A percentile compares a stretch with the other conserved stretches of the same genome.
Conservation (phyloP, 2,888 invertebrate species). For the Steromphala cineraria region DNA sequence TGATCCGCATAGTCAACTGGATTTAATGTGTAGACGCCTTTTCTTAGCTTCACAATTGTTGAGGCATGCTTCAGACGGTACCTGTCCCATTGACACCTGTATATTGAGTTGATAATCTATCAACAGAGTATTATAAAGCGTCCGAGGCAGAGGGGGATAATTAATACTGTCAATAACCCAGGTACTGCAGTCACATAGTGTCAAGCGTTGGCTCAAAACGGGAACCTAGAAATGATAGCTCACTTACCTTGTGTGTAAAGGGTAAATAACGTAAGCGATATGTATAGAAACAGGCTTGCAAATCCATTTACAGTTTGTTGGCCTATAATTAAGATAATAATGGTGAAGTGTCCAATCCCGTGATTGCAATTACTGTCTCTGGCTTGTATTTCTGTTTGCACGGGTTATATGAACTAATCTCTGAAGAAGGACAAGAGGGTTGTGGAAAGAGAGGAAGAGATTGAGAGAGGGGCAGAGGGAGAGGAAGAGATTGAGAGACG, state of each 20-base stretch:
- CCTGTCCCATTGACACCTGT: not conserved
- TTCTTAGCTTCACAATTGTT: not conserved
- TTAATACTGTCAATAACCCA: not conserved
- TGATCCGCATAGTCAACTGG: conserved; percentile 5
- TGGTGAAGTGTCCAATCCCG: too few relatives aligned
- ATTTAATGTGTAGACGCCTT: not conserved
- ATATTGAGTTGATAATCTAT: conserved; percentile 16
- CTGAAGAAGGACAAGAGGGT: too few relatives aligned
- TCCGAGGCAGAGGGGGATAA: not conserved
- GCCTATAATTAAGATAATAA: too few relatives aligned
- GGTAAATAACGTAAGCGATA: not conserved
- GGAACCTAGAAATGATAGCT: not conserved
- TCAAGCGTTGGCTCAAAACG: not conserved
- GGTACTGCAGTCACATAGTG: not conserved
- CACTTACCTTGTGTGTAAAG: not conserved
- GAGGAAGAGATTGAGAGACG: not conserved
- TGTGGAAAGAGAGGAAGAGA: not conserved
- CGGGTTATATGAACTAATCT: too few relatives aligned
- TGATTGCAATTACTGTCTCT: too few relatives aligned
- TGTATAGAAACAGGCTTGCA: not conserved
- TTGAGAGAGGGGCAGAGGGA: not conserved
- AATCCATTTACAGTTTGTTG: too few relatives aligned
- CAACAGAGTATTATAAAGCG: conserved; percentile 6
- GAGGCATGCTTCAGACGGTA: not conserved
- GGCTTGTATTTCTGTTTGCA: too few relatives aligned